Base-by-base conservation (phyloP, 30 jellyfish, hydroid and myxozoan genomes). In the Catostylus mosaicus region DNA sequence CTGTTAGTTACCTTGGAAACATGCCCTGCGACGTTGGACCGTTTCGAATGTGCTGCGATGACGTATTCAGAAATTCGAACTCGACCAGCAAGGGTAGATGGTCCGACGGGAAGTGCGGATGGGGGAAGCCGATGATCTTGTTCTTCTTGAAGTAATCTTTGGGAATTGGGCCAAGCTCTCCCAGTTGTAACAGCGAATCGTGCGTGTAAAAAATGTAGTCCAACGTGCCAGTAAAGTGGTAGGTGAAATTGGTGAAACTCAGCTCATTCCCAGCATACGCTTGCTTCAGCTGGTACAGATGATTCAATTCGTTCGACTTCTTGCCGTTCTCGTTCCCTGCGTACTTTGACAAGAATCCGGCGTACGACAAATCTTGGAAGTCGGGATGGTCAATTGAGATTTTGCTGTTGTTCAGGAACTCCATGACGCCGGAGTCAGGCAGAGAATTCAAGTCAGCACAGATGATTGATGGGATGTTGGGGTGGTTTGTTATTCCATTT, bases 71-170 rank as follows among this genome's bases (percentile, higher is more conserved):
- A 37, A 92, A 92, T 31, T 92, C 97, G 57, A 92, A 92, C 82
- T 92, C 98, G 57, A 92, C 98, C 69, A 92, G 77, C 87, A 92
- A 54, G 33, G 90, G 92, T 37, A 92, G 40, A 43, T 92, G 98
- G 73, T 92, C 98, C 22, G 98, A 92, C 23, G 98, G 98, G 73
- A 92, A 92, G 54, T 92, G 98, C 2, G 98, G 98, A 76, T 92
- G 98, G 9, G 98, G 98, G 56, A 92, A 92, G 27, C 98, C 98
- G 56, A 92, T 86, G 54, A 92, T 78, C 76, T 92, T 92, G 56
- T 86, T 86, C 70, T 87, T 82, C 86, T 87, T 85, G 77, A 92
- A 70, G 69, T 92, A 92, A 1, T 92, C 94, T 37, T 78, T 85
- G 23, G 88, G 96, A 37, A 92, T 62, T 30, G 95, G 88, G 51